Base-by-base conservation (phyloP, 2,113 vertebrate genomes). In the Climacteris rufus region DNA sequence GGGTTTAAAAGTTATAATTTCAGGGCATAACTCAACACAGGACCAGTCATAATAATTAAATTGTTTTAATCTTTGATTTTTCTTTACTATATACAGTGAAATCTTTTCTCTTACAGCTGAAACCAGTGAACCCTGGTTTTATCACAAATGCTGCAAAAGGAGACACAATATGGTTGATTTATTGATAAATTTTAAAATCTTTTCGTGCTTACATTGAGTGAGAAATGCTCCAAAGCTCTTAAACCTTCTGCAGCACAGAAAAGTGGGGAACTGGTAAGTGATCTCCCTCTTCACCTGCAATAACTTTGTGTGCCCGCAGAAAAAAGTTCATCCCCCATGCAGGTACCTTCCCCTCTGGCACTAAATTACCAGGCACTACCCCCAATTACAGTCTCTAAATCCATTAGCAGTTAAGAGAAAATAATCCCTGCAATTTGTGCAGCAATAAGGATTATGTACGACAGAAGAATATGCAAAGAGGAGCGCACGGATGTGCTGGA, bases 341-440 rank as follows among this genome's bases (percentile, higher is more conserved):
- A 80, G 93, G 69, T 89, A 33, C 81, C 60, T 93, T 87, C 74
- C 56, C 35, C 50, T 80, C 27, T 9, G 63, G 66, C 66, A 68
- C 85, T 87, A 56, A 93, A 92, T 89, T 72, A 78, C 84, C 27
- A 78, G 91, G 81, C 40, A 4, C 75, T 59, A 42, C 77, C 84
- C 83, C 82, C 89, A 61, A 12, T 86, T 74, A 83, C 70, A 89
- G 61, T 20, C 95, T 93, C 92, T 87, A 89, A 94, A 92, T 20
- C 91, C 93, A 94, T 93, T 66, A 97, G 83, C 93, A 95, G 92
- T 95, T 92, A 94, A 86, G 87, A 86, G 91, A 95, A 94, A 97
- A 97, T 91, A 96, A 97, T 93, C 95, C 95, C 94, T 87, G 79
- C 92, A 85, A 94, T 96, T 85, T 96, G 96, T 79, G 94, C 91